A percentile compares a stretch with the other conserved stretches of the same genome.
Conservation (phyloP, 1,140 invertebrate genomes). For the Drosophila sproati region DNA sequence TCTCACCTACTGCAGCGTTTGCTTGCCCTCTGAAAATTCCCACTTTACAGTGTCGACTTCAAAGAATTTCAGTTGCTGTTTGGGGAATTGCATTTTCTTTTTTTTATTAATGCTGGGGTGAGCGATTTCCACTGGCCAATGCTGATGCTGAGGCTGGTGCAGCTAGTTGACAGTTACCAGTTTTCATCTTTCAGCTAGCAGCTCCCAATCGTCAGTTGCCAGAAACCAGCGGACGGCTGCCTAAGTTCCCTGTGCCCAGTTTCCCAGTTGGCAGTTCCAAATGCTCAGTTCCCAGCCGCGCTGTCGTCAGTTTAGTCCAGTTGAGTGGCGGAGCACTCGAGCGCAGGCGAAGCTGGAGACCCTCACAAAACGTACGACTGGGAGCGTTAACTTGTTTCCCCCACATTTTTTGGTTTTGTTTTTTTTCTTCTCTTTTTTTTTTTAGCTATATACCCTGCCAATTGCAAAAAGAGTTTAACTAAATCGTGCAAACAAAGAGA, state of each 20-base stretch:
- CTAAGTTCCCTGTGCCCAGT: neutral
- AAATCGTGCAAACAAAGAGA: too few relatives aligned
- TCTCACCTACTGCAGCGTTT: conserved; percentile 48
- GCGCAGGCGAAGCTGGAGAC: conserved; percentile 26
- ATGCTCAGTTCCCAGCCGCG: conserved; percentile 51
- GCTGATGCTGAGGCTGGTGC: conserved; percentile 3
- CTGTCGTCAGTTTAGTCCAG: conserved; percentile 71
- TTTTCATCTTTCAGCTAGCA: conserved; percentile 16
- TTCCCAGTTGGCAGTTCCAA: conserved; percentile 16
- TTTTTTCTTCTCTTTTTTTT: neutral
- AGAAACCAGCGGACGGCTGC: neutral
- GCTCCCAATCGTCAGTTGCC: conserved; percentile 18
- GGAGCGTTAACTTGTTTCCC: conserved; percentile 64
- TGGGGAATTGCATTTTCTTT: neutral
- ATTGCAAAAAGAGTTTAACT: neutral
- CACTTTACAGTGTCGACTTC: conserved; percentile 6
- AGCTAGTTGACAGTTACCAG: conserved; percentile 34
- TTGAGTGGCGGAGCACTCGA: conserved; percentile 63
- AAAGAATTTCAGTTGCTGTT: conserved; percentile 15
- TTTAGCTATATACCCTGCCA: neutral
- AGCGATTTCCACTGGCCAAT: conserved; percentile 22
- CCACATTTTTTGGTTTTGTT: conserved; percentile 1
- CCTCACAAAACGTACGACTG: conserved; percentile 57
- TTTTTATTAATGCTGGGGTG: neutral
- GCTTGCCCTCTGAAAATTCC: conserved; percentile 49